phyloP scores from a whole-genome alignment of 1,140 invertebrate genomes.

The Heliconius nattereri region DNA sequence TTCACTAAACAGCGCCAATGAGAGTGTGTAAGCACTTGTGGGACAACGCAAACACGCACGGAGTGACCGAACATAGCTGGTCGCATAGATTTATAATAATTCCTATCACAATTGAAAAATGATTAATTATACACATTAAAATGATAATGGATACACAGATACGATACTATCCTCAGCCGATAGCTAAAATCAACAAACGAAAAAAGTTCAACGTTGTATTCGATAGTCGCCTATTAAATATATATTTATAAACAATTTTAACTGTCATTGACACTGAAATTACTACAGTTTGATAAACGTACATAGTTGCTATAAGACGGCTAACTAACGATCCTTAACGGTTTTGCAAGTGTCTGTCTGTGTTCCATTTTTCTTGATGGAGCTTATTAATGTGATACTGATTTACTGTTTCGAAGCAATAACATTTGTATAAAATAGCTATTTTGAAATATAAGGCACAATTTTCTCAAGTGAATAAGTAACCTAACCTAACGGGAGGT shows the following conservation, averaged over 20 bases:
- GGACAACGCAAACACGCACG: constrained; percentile 19
- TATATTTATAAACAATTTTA: background rate
- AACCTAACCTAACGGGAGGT: too few species aligned
- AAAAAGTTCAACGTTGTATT: background rate
- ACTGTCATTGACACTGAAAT: background rate
- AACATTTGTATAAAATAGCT: too few species aligned
- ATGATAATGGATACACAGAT: too few species aligned
- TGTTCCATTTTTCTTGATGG: too few species aligned
- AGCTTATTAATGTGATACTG: too few species aligned
- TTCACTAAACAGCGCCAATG: constrained; percentile 21
- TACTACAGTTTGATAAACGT: background rate
- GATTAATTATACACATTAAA: too few species aligned
- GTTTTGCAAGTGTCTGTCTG: too few species aligned
- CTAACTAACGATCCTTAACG: background rate
- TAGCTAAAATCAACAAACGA: background rate
- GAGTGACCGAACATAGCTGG: constrained; percentile 21
- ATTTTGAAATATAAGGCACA: too few species aligned
- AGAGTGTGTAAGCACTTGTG: background rate
- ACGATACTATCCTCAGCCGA: background rate
- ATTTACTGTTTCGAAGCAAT: too few species aligned
- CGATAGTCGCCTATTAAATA: background rate
- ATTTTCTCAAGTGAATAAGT: too few species aligned
- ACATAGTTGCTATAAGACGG: background rate
- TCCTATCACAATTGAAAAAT: constrained; percentile 30
- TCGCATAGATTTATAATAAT: constrained; percentile 32